Evolutionary conservation across 2,888 invertebrate genomes (phyloP), one percentile per base, ranked within the genome.

Genomic region (Altica lythri): DNA sequence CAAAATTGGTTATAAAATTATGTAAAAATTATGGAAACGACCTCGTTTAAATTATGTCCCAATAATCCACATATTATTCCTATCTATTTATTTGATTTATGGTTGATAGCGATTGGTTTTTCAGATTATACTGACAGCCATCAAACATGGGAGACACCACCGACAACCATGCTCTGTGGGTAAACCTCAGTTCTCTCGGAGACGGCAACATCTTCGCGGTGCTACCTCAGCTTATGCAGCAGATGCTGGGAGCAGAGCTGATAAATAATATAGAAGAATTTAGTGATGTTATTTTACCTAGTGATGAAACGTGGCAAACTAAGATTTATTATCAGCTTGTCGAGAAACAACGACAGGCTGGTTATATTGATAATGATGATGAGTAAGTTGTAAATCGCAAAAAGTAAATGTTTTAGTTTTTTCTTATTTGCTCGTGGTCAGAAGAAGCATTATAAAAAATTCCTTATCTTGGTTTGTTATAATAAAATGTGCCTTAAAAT

Each of bases 261-360:
- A 59, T 50, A 0, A 62, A 64, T 9, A 59, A 61, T 38, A 61
- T 63, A n/a, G 68, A 68, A 8, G 72, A 68, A 14, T 60, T 64
- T 17, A 64, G 68, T 57, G 79, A 79, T 32, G 77, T 88, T 53
- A 79, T 85, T 27, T 76, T 88, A 29, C 88, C 88, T 6, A 88
- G 88, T 66, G 86, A 88, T 66, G 82, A 80, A 61, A 82, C 82
- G 25, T 89, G 86, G 83, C 78, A 86, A 53, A 79, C 84, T 30
- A 82, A 82, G 60, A 84, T 86, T 69, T 89, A 89, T 69, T 86
- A 85, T 69, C 78, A 79, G 54, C 76, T 88, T 58, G 85, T 89
- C 10, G 83, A 82, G 35, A 77, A 83, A 70, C 88, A 88, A 71
- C 81, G 86, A 66, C 73, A 76, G 59, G 70, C 72, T 42, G 78